phyloP scores from a whole-genome alignment of 2,113 vertebrate species.

The Anarhynchus alexandrinus region DNA sequence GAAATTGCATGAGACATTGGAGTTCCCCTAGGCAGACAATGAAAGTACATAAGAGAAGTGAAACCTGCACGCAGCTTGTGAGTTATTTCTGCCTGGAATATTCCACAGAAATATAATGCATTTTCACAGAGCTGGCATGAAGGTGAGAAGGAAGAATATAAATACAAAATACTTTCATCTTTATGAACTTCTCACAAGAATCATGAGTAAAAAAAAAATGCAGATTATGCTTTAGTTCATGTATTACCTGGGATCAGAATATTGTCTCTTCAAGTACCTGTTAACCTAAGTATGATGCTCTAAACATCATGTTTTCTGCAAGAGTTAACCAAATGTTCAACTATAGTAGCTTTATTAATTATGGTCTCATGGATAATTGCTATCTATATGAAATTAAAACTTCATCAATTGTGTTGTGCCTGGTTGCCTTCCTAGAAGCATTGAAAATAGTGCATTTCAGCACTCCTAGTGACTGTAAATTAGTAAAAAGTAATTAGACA shows the following conservation, averaged over 20 bases:
- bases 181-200: not conserved
- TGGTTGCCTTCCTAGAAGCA: not conserved
- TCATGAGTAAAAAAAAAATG: not conserved
- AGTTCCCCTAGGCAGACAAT: not conserved
- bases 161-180: not conserved
- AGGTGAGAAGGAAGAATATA: not conserved
- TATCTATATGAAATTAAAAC: not conserved
- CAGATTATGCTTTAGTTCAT: not conserved
- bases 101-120: not conserved
- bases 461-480: not conserved
- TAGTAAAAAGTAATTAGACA: constrained; percentile 40
- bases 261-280: not conserved
- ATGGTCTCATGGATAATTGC: not conserved
- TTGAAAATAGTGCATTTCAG: not conserved
- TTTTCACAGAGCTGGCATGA: not conserved
- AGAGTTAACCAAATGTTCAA: not conserved
- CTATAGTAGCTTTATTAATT: not conserved
- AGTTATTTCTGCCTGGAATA: not conserved
- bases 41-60: not conserved
- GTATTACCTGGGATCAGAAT: not conserved
- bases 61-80: not conserved
- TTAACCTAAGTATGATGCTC: not conserved
- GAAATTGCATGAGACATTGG: not conserved
- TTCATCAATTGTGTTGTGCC: not conserved
- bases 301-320: not conserved